A percentile compares a stretch with the other conserved stretches of the same genome.
phyloP scores from a whole-genome alignment of 2,888 invertebrate genomes.

The Diadegma fenestrale region DNA sequence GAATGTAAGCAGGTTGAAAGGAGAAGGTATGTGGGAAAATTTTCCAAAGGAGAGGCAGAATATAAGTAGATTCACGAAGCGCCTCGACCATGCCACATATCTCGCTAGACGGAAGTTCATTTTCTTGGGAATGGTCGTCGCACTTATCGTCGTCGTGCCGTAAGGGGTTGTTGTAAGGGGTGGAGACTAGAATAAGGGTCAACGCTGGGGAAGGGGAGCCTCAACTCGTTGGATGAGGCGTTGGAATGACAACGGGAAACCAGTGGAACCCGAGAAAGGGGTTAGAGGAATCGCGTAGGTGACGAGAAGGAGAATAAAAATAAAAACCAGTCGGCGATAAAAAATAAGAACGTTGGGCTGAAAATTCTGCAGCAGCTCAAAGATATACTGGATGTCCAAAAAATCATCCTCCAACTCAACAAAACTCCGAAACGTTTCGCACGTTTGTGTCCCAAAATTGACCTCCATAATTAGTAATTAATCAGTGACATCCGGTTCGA shows the following conservation, averaged over 20 bases:
- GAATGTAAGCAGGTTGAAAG: constrained; percentile 39
- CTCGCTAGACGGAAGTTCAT: constrained; percentile 71
- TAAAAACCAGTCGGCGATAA: constrained; percentile 27
- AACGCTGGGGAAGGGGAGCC: constrained; percentile 27
- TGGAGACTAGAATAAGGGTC: constrained; percentile 54
- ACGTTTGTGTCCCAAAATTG: neutral
- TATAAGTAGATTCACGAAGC: constrained; percentile 63
- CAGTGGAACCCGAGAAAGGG: constrained; percentile 53
- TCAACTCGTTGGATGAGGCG: constrained; percentile 49
- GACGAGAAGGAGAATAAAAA: constrained; percentile 43
- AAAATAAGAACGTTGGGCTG: constrained; percentile 30
- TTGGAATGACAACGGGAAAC: constrained; percentile 47
- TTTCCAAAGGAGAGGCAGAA: constrained; percentile 57
- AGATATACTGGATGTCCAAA: neutral
- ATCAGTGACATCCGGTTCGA: neutral
- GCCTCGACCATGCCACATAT: constrained; percentile 51
- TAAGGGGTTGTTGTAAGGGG: constrained; percentile 44
- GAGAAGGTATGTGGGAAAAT: constrained; percentile 54
- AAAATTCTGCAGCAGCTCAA: constrained; percentile 6
- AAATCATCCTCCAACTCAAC: neutral
- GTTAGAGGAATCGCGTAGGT: constrained; percentile 36
- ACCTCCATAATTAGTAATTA: neutral
- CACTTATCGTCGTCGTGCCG: constrained; percentile 66
- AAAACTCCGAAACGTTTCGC: no score
- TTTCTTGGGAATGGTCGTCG: constrained; percentile 70